These are phyloP conservation scores for Chaunax sp. DNA, from an alignment of 2,797 vertebrate species.

Conservation along the genomic window DNA sequence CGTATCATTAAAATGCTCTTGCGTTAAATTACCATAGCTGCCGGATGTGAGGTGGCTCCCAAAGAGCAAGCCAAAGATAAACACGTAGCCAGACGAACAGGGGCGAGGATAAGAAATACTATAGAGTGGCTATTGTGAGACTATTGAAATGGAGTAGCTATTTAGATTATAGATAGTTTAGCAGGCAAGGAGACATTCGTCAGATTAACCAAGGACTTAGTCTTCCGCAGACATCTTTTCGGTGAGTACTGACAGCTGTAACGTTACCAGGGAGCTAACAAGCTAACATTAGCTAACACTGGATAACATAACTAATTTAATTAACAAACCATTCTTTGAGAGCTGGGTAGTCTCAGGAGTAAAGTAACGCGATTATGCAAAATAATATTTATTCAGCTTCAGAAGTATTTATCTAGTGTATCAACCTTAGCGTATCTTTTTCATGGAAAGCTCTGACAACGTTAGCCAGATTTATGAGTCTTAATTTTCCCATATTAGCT, in stretches of 20 bases:
- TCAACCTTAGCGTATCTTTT: not conserved
- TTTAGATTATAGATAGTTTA: not conserved
- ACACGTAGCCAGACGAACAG: constrained; percentile 79
- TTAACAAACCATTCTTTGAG: constrained; percentile 12
- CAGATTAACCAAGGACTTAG: constrained; percentile 18
- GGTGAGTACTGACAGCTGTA: constrained; percentile 65
- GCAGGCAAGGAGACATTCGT: constrained; percentile 26
- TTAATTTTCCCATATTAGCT: constrained; percentile 16
- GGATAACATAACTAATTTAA: constrained; percentile 51
- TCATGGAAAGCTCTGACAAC: not conserved
- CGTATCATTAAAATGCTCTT: not conserved
- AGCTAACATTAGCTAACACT: constrained; percentile 49
- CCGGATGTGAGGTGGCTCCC: constrained; percentile 94
- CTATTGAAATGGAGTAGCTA: constrained; percentile 58
- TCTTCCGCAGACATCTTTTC: constrained; percentile 36
- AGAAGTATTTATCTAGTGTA: not conserved
- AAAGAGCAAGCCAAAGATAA: constrained; percentile 84
- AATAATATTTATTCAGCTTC: rapidly evolving
- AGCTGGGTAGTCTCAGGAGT: not conserved
- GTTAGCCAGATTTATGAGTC: constrained; percentile 2
- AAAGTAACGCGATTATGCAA: not conserved
- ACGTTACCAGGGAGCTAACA: constrained; percentile 32
- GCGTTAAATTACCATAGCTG: constrained; percentile 50
- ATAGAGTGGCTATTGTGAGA: constrained; percentile 1
- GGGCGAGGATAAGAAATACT: constrained; percentile 41